Percentiles rank a stretch among this genome's conserved stretches.
Conservation (phyloP, 2,888 invertebrate species). For the Agrilus mali region DNA sequence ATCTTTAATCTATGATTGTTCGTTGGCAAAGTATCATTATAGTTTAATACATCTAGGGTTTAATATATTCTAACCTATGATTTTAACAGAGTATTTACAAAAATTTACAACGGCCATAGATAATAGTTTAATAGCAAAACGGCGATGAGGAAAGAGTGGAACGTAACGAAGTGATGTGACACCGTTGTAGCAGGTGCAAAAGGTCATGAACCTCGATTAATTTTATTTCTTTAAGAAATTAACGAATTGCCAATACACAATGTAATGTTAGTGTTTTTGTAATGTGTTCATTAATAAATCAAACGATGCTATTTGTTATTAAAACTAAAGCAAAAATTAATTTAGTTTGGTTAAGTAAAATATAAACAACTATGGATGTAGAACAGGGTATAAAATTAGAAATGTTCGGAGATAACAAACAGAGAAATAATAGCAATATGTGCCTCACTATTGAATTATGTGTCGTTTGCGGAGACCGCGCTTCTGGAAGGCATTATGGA, state of each 20-base stretch:
- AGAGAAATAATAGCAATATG: constrained; percentile 31
- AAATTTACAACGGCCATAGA: too few species aligned
- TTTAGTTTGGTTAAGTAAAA: constrained; percentile 2
- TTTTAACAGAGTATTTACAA: too few species aligned
- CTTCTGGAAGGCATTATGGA: constrained; percentile 91
- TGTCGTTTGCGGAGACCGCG: constrained; percentile 91
- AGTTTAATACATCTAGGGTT: too few species aligned
- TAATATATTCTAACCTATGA: too few species aligned
- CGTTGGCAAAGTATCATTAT: too few species aligned
- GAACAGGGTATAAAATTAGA: constrained; percentile 30
- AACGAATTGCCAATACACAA: constrained; percentile 23
- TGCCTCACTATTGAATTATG: constrained; percentile 71
- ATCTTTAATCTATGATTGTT: too few species aligned
- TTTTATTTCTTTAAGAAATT: constrained; percentile 25
- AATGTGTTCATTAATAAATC: neutral
- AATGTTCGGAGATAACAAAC: constrained; percentile 28
- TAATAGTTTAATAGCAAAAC: too few species aligned
- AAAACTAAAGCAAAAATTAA: constrained; percentile 1
- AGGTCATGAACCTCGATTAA: constrained; percentile 33
- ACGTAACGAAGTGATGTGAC: too few species aligned
- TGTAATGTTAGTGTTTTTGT: constrained; percentile 5
- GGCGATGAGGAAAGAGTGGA: too few species aligned
- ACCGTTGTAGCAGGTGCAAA: constrained; percentile 18
- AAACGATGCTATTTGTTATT: neutral
- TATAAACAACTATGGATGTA: constrained; percentile 21